Evolutionary conservation across 2,888 invertebrate genomes (phyloP).

Genomic region (Meghimatium bilineatum): DNA sequence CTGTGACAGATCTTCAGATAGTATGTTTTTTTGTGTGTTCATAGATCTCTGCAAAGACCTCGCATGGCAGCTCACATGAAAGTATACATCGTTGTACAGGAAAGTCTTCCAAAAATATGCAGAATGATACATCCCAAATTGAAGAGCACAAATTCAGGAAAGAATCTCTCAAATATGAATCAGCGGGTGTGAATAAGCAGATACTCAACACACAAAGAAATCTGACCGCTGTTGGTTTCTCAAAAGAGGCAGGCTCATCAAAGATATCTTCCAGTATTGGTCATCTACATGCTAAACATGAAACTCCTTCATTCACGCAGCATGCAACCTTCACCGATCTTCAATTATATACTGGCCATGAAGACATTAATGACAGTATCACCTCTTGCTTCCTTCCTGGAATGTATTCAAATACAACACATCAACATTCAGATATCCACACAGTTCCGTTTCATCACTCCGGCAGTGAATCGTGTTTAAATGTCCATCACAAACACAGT

Average conservation of each 20-base stretch:
- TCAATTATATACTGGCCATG: background rate
- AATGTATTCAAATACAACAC: background rate
- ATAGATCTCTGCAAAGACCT: background rate
- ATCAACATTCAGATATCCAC: background rate
- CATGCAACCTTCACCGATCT: background rate
- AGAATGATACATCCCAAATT: background rate
- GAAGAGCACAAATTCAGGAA: background rate
- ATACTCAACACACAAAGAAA: background rate
- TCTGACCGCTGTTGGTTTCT: background rate
- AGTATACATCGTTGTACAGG: background rate
- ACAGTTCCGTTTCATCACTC: background rate
- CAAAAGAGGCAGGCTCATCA: background rate
- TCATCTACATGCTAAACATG: background rate
- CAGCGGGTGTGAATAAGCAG: background rate
- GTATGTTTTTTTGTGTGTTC: too few species aligned
- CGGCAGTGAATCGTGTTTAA: background rate
- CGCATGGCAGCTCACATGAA: background rate
- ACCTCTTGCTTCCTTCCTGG: background rate
- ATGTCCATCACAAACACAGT: background rate
- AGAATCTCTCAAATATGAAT: background rate
- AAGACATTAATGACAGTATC: background rate
- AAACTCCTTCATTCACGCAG: background rate
- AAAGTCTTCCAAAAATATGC: background rate
- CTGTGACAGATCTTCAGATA: too few species aligned
- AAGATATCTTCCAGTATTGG: background rate